Conservation (phyloP, 2,113 vertebrate species). For the Urocitellus parryii region DNA sequence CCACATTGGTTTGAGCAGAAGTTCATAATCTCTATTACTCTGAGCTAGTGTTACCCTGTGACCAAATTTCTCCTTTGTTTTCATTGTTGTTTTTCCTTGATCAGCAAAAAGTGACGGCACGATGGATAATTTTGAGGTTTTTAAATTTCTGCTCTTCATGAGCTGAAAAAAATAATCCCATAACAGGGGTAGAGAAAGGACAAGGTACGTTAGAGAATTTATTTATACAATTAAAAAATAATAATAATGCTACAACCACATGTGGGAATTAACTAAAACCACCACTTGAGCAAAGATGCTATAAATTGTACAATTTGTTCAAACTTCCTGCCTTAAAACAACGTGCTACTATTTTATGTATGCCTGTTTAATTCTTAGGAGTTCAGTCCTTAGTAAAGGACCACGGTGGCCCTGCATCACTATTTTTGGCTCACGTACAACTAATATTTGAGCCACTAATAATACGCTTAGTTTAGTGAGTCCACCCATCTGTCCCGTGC, state of each 20-base stretch:
- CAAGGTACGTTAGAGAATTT: background rate
- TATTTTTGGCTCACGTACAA: conserved; percentile 83
- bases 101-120: background rate
- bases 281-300: background rate
- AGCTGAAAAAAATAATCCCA: conserved; percentile 20
- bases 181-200: background rate
- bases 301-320: conserved; percentile 20
- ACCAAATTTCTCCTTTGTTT: conserved; percentile 49
- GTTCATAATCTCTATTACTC: conserved; percentile 61
- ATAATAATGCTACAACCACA: background rate
- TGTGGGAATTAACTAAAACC: background rate
- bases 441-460: conserved; percentile 82
- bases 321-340: conserved; percentile 56
- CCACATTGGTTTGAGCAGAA: conserved; percentile 56
- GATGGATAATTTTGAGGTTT: background rate
- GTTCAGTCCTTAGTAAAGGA: conserved; percentile 74
- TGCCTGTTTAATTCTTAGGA: conserved; percentile 65
- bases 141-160: background rate
- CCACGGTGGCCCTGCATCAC: conserved; percentile 74
- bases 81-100: background rate
- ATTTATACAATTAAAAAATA: background rate
- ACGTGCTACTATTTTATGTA: background rate
- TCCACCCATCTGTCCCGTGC: conserved; percentile 82
- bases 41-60: background rate
- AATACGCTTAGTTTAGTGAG: conserved; percentile 80